These are phyloP conservation scores for Elgaria multicarinata DNA, from an alignment of 2,113 vertebrate species.

Conservation along the genomic window DNA sequence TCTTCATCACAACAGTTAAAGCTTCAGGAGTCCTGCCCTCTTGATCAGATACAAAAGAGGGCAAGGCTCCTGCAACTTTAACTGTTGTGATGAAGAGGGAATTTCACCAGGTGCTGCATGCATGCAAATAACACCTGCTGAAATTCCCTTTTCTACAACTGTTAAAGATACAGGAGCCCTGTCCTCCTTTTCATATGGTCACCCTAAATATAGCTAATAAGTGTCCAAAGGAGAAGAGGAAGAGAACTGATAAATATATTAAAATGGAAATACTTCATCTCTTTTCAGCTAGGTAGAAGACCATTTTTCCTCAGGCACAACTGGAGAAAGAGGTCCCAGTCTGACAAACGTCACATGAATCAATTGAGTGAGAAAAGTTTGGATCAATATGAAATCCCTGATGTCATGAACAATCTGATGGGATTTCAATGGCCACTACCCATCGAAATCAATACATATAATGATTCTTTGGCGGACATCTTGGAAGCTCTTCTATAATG, in stretches of 20 bases:
- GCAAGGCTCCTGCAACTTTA: too few species aligned
- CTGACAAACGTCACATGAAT: background rate
- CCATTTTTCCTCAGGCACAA: background rate
- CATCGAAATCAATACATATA: background rate
- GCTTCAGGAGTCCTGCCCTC: too few species aligned
- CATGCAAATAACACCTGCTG: too few species aligned
- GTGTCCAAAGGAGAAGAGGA: background rate
- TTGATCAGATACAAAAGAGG: too few species aligned
- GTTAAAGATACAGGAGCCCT: too few species aligned
- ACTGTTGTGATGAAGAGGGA: too few species aligned
- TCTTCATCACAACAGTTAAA: too few species aligned
- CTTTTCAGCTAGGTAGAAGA: background rate
- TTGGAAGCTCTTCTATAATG: conserved; percentile 44
- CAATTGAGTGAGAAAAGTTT: background rate
- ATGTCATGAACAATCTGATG: background rate
- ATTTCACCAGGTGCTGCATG: too few species aligned
- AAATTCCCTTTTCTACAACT: too few species aligned
- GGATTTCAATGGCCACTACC: background rate
- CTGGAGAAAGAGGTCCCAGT: background rate
- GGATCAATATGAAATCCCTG: background rate
- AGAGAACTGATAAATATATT: background rate
- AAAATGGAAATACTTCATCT: background rate
- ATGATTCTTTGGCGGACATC: background rate
- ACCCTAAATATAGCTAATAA: too few species aligned
- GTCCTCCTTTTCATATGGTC: too few species aligned